Base-by-base conservation (phyloP, 1,140 invertebrate genomes). In the Parasteatoda tepidariorum region DNA sequence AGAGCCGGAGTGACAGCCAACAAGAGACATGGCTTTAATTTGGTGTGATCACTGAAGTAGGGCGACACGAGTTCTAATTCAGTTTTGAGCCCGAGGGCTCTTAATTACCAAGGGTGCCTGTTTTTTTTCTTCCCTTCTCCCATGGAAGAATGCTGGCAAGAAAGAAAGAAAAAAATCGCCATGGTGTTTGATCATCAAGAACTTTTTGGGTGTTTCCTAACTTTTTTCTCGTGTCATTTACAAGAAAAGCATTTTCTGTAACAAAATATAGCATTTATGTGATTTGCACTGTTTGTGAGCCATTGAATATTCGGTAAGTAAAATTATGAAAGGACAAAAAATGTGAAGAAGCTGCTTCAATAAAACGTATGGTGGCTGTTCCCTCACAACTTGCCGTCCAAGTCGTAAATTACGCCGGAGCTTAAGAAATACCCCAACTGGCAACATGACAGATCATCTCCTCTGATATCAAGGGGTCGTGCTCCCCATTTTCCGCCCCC, bases 401-500 rank as follows among this genome's bases (percentile, higher is more conserved):
- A 38, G 48, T 79, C 64, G 31, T 79, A 79, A 79, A 79, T 79
- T 64, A 79, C 68, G 24, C 66, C 28, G 3, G 41, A 33, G 76
- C 62, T 68, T 79, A 34, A 11, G 57, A 38, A 48, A 26, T 24
- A 22, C 18, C 48, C 41, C 62, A 15, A 57, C 57, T 48, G 30
- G 76, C 48, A 68, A 38, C 76, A 68, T 79, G 76, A 79, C 76
- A 79, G 76, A 79, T 79, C 76, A 59, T 79, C 76, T 38, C 13
- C 48, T n/a, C 41, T 24, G 76, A 79, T 79, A 79, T 54, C 62
- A 24, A 62, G n/a, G 48, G 76, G 64, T 79, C 76, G 66, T 57
- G 59, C 18, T 18, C 61, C 61, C 61, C 68, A 57, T n/a, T 34
- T 31, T n/a, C 75, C 75, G 30, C 75, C 75, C 62, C 62, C 15